Evolutionary conservation across 2,113 vertebrate genomes (phyloP).

Genomic region (Danionella cerebrum): DNA sequence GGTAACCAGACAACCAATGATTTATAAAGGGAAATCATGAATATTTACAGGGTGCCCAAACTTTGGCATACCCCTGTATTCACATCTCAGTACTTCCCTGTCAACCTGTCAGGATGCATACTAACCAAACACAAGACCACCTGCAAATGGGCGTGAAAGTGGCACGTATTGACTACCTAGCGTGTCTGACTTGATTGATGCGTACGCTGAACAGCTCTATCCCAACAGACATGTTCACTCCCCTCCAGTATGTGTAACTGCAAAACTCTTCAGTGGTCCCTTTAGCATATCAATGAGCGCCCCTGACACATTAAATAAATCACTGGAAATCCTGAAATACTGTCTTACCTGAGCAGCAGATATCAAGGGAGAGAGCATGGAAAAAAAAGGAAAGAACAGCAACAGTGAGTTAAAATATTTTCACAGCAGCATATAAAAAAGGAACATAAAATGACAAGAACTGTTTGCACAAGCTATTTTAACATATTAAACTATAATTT

Average conservation of each 20-base stretch:
- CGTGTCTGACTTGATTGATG: slow-evolving; percentile 1
- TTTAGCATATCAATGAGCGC: slow-evolving; percentile 1
- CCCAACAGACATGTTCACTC: not conserved
- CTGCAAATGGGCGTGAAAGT: slow-evolving; percentile 1
- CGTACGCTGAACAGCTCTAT: not conserved
- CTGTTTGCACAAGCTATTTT: too few relatives aligned
- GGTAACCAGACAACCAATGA: too few relatives aligned
- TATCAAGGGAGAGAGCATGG: slow-evolving; percentile 3
- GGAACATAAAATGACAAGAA: too few relatives aligned
- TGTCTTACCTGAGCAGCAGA: slow-evolving; percentile 16
- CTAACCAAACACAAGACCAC: not conserved
- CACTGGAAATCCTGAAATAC: not conserved
- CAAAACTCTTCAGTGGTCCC: not conserved
- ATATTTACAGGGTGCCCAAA: too few relatives aligned
- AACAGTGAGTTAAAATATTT: not conserved
- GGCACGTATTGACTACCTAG: not conserved
- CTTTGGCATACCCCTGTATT: too few relatives aligned
- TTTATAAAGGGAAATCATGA: too few relatives aligned
- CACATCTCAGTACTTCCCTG: not conserved
- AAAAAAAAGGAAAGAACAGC: slow-evolving; percentile 2
- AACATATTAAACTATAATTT: too few relatives aligned
- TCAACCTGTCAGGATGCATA: not conserved
- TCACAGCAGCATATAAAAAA: not conserved
- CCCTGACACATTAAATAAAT: not conserved
- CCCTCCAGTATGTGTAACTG: not conserved